A percentile compares a stretch with the other conserved stretches of the same genome.
Conservation (phyloP, 30 jellyfish, hydroid and myxozoan species). For the Aurelia sp. region DNA sequence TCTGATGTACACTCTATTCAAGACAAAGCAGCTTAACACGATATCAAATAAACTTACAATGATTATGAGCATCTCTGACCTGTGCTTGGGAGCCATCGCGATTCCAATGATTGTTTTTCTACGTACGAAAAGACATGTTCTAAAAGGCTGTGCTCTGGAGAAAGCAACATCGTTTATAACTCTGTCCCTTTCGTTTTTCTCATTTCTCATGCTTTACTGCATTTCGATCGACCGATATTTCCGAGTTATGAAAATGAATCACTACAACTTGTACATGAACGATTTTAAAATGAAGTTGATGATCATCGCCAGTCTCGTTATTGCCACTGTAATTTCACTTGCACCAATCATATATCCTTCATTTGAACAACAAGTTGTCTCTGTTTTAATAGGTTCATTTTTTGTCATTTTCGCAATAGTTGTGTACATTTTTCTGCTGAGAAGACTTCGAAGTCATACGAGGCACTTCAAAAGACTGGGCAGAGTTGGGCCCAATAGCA, state of each 20-base stretch:
- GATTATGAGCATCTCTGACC: constrained; percentile 47
- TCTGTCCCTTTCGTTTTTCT: constrained; percentile 33
- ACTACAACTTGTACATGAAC: constrained; percentile 52
- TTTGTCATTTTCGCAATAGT: not conserved
- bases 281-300: constrained; percentile 31
- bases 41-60: constrained; percentile 39
- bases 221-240: constrained; percentile 41
- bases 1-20: constrained; percentile 37
- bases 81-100: constrained; percentile 35
- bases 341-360: constrained; percentile 3
- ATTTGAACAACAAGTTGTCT: constrained; percentile 1
- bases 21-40: constrained; percentile 50
- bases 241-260: constrained; percentile 42
- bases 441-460: no score
- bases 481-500: no score
- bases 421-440: no score
- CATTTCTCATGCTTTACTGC: constrained; percentile 40
- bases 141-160: constrained; percentile 31
- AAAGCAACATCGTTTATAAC: constrained; percentile 9
- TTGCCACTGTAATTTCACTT: constrained; percentile 7
- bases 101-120: constrained; percentile 20
- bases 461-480: no score
- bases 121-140: not conserved
- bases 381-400: not conserved
- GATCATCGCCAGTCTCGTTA: constrained; percentile 9